Conservation (phyloP, 2,113 vertebrate species). For the Delphinapterus leucas region DNA sequence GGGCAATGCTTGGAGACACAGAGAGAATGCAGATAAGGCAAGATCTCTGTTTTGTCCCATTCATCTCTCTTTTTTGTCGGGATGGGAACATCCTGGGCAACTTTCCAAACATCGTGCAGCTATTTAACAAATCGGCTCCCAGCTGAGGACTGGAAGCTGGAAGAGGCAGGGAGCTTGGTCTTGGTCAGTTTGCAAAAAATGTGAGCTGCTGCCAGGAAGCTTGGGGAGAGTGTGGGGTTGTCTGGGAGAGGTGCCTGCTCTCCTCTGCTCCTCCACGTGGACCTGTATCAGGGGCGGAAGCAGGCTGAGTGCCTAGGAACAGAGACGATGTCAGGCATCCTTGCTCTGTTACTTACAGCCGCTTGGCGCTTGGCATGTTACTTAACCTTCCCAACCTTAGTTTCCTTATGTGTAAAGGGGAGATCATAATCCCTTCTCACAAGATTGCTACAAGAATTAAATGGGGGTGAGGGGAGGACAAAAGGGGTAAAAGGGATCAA, state of each 20-base stretch:
- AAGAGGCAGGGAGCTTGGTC: neutral
- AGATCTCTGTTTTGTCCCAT: neutral
- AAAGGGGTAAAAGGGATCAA: neutral
- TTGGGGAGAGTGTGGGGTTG: neutral
- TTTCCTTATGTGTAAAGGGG: neutral
- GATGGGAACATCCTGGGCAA: neutral
- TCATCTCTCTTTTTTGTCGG: neutral
- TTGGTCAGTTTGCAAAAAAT: slow-evolving; percentile 21
- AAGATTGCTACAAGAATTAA: neutral
- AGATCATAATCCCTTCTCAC: neutral
- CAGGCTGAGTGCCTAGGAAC: neutral
- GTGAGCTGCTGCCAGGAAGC: neutral
- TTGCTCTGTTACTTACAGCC: neutral
- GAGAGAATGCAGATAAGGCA: neutral
- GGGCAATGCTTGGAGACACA: neutral
- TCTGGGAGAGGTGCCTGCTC: no score
- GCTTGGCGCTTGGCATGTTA: neutral
- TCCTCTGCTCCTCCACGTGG: neutral
- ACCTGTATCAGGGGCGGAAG: neutral
- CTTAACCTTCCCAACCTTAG: neutral
- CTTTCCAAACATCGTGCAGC: neutral
- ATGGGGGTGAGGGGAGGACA: neutral
- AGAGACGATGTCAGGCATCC: neutral
- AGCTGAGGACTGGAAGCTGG: neutral
- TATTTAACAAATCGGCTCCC: neutral